A percentile compares a stretch with the other conserved stretches of the same genome.
Conservation (phyloP, 2,797 vertebrate species). For the Anas bernieri region DNA sequence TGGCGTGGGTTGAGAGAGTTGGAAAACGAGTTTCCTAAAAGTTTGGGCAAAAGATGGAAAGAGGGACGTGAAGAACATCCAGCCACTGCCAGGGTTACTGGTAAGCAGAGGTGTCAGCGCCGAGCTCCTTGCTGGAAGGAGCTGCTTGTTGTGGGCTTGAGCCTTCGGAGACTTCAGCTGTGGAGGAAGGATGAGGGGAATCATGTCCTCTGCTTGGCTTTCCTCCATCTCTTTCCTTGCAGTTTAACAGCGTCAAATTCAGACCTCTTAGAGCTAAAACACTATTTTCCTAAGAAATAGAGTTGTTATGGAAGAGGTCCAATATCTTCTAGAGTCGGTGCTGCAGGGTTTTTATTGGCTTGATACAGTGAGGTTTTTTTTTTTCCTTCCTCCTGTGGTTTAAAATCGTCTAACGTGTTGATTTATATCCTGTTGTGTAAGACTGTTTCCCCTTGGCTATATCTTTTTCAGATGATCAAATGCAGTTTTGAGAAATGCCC, state of each 20-base stretch:
- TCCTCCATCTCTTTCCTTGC: conserved; percentile 5
- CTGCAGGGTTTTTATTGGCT: conserved; percentile 52
- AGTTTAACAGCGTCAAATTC: neutral
- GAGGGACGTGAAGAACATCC: too few species aligned
- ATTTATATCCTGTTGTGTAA: conserved; percentile 54
- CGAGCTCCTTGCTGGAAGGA: neutral
- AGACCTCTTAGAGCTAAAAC: conserved; percentile 24
- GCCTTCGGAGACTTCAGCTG: neutral
- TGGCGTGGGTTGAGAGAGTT: too few species aligned
- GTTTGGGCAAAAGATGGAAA: too few species aligned
- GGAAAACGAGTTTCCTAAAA: too few species aligned
- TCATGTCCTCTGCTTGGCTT: neutral
- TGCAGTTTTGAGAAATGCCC: conserved; percentile 40
- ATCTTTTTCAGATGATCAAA: conserved; percentile 33
- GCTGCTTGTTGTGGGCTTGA: neutral
- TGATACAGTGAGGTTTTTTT: neutral
- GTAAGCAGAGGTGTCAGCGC: neutral
- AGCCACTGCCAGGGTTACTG: too few species aligned
- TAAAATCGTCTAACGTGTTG: conserved; percentile 44
- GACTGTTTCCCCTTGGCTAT: conserved; percentile 33
- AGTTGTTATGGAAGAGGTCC: conserved; percentile 43
- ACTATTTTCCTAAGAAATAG: conserved; percentile 16
- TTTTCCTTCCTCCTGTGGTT: conserved; percentile 32
- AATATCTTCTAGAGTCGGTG: neutral
- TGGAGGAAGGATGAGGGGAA: neutral